These are phyloP conservation scores for Pelvicachromis taeniatus DNA, from an alignment of 2,113 vertebrate species.

Conservation along the genomic window DNA sequence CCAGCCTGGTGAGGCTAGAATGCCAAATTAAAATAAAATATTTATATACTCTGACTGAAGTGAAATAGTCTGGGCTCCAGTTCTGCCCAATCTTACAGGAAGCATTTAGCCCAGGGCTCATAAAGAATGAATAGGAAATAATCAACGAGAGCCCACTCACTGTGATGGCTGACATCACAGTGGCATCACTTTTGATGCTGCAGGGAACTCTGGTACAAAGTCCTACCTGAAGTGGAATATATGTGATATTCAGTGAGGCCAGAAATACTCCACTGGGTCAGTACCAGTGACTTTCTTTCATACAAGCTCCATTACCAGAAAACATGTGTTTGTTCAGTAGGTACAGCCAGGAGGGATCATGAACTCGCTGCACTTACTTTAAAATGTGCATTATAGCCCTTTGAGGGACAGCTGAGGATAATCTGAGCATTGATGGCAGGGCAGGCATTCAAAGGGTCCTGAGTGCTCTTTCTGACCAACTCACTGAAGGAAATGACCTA, in stretches of 20 bases:
- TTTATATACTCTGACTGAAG: background rate
- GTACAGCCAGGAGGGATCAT: slow-evolving; percentile 5
- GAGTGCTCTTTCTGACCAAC: slow-evolving; percentile 21
- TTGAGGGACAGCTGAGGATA: slow-evolving; percentile 6
- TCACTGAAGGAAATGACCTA: slow-evolving; percentile 32
- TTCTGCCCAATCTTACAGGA: slow-evolving; percentile 6
- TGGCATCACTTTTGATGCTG: background rate
- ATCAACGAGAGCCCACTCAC: slow-evolving; percentile 6
- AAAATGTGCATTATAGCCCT: slow-evolving; percentile 10
- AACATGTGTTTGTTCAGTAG: background rate
- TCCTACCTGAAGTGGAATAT: background rate
- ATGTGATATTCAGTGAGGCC: background rate
- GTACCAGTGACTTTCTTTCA: slow-evolving; percentile 6
- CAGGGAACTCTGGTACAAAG: background rate
- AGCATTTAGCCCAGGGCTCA: slow-evolving; percentile 7
- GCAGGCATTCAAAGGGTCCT: slow-evolving; percentile 15
- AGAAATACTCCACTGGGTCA: background rate
- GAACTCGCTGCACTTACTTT: slow-evolving; percentile 4
- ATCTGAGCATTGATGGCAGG: slow-evolving; percentile 1
- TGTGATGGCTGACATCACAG: slow-evolving; percentile 4
- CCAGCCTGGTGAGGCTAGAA: background rate
- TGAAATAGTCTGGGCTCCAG: background rate
- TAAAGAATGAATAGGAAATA: slow-evolving; percentile 40
- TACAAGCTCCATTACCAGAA: background rate
- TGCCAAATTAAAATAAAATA: background rate